These are phyloP conservation scores for Pseudolaguvia tuberculata DNA, from an alignment of 2,113 vertebrate species.

Conservation along the genomic window DNA sequence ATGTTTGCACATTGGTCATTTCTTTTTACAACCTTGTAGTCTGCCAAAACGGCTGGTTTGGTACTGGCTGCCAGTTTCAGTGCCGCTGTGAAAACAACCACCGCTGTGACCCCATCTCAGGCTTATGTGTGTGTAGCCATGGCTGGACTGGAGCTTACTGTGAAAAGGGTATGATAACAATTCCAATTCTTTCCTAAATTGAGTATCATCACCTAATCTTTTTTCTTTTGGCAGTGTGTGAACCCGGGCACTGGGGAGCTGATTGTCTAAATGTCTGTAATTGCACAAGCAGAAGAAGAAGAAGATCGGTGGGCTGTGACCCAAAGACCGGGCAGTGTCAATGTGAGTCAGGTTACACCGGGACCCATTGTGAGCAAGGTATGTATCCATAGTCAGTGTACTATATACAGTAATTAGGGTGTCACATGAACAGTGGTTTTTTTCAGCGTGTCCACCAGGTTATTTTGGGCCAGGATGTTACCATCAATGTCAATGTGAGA, in stretches of 20 bases:
- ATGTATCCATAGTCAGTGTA: constrained; percentile 44
- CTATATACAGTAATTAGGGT: neutral
- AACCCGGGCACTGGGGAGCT: constrained; percentile 66
- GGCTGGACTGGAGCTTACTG: constrained; percentile 73
- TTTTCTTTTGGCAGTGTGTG: constrained; percentile 69
- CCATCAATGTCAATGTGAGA: constrained; percentile 72
- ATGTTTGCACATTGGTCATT: neutral
- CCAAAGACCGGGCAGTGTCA: constrained; percentile 61
- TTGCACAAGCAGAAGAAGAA: no score
- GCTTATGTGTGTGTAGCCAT: constrained; percentile 66
- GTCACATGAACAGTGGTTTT: neutral
- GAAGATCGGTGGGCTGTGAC: constrained; percentile 63
- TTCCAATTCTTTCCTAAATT: neutral
- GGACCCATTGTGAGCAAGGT: constrained; percentile 67
- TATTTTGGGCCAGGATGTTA: constrained; percentile 69
- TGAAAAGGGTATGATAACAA: constrained; percentile 60
- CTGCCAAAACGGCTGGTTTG: constrained; percentile 71
- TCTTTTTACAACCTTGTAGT: constrained; percentile 50
- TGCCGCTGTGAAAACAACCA: constrained; percentile 72
- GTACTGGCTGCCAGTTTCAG: constrained; percentile 63
- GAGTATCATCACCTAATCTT: neutral
- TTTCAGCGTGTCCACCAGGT: constrained; percentile 68
- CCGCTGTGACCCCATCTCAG: constrained; percentile 65
- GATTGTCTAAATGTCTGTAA: constrained; percentile 64
- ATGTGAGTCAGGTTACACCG: constrained; percentile 69